phyloP scores from a whole-genome alignment of 2,888 invertebrate species.

The Leptodirus hochenwartii region DNA sequence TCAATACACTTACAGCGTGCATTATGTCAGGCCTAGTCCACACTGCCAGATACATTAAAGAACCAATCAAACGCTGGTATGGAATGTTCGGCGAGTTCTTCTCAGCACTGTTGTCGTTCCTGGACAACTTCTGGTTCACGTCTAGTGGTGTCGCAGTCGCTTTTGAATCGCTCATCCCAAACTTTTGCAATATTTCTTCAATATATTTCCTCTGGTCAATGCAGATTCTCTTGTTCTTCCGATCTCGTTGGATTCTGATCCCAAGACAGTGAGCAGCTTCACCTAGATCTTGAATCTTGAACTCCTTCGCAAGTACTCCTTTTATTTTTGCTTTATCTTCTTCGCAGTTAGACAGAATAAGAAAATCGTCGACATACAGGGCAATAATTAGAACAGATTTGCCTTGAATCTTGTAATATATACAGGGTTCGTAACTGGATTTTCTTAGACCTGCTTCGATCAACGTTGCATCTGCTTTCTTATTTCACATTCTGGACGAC shows the following conservation, averaged over 20 bases:
- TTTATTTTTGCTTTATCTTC: constrained; percentile 5
- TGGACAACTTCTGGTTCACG: constrained; percentile 10
- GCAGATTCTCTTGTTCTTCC: too few relatives aligned
- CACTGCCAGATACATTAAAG: constrained; percentile 12
- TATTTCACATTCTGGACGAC: constrained; percentile 1
- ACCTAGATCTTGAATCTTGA: constrained; percentile 9
- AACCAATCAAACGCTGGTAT: constrained; percentile 13
- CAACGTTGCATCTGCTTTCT: not conserved
- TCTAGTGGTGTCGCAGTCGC: constrained; percentile 11
- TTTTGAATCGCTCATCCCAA: constrained; percentile 11
- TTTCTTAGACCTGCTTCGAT: constrained; percentile 9
- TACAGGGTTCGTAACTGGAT: constrained; percentile 11
- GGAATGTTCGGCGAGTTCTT: constrained; percentile 10
- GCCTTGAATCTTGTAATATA: constrained; percentile 9
- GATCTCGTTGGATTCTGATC: too few relatives aligned
- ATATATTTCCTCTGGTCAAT: constrained; percentile 10
- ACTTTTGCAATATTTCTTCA: constrained; percentile 11
- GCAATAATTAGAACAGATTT: constrained; percentile 6
- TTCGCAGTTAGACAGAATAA: constrained; percentile 10
- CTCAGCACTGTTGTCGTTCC: not conserved
- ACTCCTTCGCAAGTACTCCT: constrained; percentile 3
- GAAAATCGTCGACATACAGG: constrained; percentile 14
- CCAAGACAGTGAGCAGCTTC: constrained; percentile 7
- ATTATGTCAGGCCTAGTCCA: constrained; percentile 13
- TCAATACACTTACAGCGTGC: constrained; percentile 13